Percentiles rank a stretch among this genome's conserved stretches.
phyloP scores from a whole-genome alignment of 2,113 vertebrate genomes.

The Sebastes fasciatus region DNA sequence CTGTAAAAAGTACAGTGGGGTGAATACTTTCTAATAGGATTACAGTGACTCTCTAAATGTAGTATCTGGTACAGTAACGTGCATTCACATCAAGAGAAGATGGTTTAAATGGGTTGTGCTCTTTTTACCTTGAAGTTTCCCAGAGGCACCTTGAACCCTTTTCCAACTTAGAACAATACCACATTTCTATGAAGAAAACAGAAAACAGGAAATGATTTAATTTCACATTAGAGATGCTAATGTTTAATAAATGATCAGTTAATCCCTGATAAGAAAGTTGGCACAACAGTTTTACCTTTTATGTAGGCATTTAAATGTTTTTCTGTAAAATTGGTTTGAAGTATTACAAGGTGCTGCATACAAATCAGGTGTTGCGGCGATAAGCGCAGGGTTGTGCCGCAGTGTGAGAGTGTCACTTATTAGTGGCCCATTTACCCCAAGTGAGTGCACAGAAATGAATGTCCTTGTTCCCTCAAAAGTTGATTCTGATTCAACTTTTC shows the following conservation, averaged over 20 bases:
- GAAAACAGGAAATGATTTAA: background rate
- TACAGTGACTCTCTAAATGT: background rate
- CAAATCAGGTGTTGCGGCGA: background rate
- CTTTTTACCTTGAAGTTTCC: conserved; percentile 97
- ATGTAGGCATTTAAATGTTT: background rate
- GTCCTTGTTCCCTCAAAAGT: background rate
- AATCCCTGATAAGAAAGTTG: background rate
- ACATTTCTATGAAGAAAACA: conserved; percentile 88
- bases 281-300: background rate
- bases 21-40: background rate
- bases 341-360: background rate
- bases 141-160: conserved; percentile 98
- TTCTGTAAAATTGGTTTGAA: background rate
- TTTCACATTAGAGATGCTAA: background rate
- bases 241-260: background rate
- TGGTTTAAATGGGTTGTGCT: background rate
- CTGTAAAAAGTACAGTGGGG: background rate
- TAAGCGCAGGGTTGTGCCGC: background rate
- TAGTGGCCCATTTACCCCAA: background rate
- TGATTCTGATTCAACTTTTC: no score
- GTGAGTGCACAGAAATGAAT: background rate
- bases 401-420: background rate
- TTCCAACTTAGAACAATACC: conserved; percentile 99
- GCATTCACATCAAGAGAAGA: background rate
- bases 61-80: background rate